Conservation (phyloP, 2,113 vertebrate genomes). For the Notothenia rossii region DNA sequence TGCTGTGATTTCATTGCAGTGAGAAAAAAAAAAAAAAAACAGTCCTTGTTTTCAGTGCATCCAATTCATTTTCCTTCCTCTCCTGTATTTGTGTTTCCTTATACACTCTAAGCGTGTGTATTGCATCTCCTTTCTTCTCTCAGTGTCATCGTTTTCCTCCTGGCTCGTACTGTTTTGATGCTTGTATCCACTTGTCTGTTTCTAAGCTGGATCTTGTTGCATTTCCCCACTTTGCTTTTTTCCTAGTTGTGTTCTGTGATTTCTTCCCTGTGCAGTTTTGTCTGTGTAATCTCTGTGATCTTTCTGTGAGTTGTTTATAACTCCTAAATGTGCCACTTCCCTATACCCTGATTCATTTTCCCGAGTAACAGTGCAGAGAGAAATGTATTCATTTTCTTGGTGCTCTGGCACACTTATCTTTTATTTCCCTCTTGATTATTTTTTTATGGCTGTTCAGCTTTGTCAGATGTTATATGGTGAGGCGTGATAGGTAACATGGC, state of each 20-base stretch:
- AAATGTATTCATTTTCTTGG: constrained; percentile 63
- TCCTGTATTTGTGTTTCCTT: background rate
- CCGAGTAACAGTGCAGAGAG: constrained; percentile 61
- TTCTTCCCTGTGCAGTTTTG: constrained; percentile 44
- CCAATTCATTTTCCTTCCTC: constrained; percentile 4
- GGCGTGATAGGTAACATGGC: constrained; percentile 43
- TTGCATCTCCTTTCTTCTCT: constrained; percentile 28
- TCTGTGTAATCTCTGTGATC: constrained; percentile 70
- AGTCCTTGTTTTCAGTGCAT: constrained; percentile 1
- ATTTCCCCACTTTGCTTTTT: constrained; percentile 30
- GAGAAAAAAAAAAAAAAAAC: constrained; percentile 33
- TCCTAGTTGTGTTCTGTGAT: constrained; percentile 49
- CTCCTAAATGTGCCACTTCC: constrained; percentile 71
- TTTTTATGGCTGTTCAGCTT: constrained; percentile 65
- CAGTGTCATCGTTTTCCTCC: constrained; percentile 37
- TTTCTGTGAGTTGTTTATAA: constrained; percentile 67
- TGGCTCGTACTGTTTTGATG: constrained; percentile 23
- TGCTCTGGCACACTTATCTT: constrained; percentile 61
- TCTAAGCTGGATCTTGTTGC: constrained; percentile 41
- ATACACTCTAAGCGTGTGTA: constrained; percentile 15
- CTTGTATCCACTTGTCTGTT: constrained; percentile 30
- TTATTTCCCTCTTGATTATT: constrained; percentile 72
- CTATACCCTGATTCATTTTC: constrained; percentile 56
- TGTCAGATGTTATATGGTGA: constrained; percentile 55
- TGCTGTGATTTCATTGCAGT: constrained; percentile 23